A percentile compares a stretch with the other conserved stretches of the same genome.
Evolutionary conservation across 2,888 invertebrate genomes (phyloP).

Genomic region (Drosophila fulvimacula): DNA sequence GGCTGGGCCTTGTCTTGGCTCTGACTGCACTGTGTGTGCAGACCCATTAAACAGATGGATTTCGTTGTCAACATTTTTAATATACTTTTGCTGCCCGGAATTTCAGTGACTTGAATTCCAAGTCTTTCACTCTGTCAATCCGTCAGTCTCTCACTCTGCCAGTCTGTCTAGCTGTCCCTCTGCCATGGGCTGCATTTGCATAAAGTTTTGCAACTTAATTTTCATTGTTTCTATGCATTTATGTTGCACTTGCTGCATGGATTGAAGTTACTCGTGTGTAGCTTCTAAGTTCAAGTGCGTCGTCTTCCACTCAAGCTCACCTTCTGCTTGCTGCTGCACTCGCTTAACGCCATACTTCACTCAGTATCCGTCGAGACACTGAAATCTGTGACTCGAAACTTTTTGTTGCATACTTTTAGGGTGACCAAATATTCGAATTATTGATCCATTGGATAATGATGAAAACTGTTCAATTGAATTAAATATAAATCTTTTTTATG

Average conservation of each 20-base stretch:
- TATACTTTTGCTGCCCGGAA: conserved; percentile 45
- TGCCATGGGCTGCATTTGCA: conserved; percentile 54
- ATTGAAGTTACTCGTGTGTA: conserved; percentile 52
- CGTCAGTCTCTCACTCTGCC: conserved; percentile 1
- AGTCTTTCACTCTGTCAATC: conserved; percentile 8
- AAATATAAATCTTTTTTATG: too few relatives aligned
- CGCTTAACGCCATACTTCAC: conserved; percentile 16
- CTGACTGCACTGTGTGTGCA: conserved; percentile 29
- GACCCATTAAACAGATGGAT: conserved; percentile 78
- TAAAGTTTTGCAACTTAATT: conserved; percentile 71
- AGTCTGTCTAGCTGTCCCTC: conserved; percentile 24
- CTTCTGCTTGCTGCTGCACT: conserved; percentile 18
- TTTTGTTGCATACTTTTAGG: conserved; percentile 39
- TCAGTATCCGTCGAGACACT: not conserved
- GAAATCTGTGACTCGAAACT: not conserved
- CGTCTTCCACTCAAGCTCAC: conserved; percentile 41
- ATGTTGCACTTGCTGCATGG: conserved; percentile 65
- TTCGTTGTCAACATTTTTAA: conserved; percentile 73
- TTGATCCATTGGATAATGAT: not conserved
- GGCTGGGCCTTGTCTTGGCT: conserved; percentile 39
- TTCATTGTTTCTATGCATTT: conserved; percentile 78
- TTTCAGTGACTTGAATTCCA: conserved; percentile 19
- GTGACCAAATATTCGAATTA: not conserved
- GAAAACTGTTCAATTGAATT: too few relatives aligned
- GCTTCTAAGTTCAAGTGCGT: conserved; percentile 60